These are phyloP conservation scores for Dromius quadrimaculatus DNA, from an alignment of 2,888 invertebrate genomes.

Conservation along the genomic window DNA sequence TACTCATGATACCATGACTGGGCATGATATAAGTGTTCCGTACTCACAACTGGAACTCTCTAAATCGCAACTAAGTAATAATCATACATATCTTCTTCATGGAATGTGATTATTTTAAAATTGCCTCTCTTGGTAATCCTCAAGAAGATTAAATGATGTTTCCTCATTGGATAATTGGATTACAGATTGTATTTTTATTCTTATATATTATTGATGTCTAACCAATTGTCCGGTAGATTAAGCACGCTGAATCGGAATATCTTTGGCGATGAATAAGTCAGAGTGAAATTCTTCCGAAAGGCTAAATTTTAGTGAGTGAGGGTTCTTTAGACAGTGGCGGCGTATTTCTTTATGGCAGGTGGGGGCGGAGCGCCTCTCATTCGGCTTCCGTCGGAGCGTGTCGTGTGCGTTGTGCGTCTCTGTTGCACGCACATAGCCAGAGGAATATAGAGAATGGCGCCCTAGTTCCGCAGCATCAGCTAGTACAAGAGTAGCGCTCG, in stretches of 20 bases:
- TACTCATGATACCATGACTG: no score
- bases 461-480: slow-evolving; percentile 45
- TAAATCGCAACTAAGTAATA: no score
- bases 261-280: slow-evolving; percentile 53
- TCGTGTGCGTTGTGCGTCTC: slow-evolving; percentile 63
- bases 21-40: no score
- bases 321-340: slow-evolving; percentile 46
- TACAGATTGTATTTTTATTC: slow-evolving; percentile 54
- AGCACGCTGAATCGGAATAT: slow-evolving; percentile 60
- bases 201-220: slow-evolving; percentile 56
- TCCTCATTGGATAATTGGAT: slow-evolving; percentile 54
- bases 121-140: no score
- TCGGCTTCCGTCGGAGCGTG: slow-evolving; percentile 69
- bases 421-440: slow-evolving; percentile 29
- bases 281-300: slow-evolving; percentile 60
- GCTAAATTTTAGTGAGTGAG: slow-evolving; percentile 58
- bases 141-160: slow-evolving; percentile 51
- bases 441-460: no score
- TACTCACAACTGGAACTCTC: no score
- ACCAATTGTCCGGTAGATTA: slow-evolving; percentile 64
- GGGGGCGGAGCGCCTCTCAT: slow-evolving; percentile 65
- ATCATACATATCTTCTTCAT: no score
- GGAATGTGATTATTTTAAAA: no score
- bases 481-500: slow-evolving; percentile 10
- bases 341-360: slow-evolving; percentile 65